Evolutionary conservation across 2,797 vertebrate species (phyloP).

Genomic region (Steatocranus sp.): DNA sequence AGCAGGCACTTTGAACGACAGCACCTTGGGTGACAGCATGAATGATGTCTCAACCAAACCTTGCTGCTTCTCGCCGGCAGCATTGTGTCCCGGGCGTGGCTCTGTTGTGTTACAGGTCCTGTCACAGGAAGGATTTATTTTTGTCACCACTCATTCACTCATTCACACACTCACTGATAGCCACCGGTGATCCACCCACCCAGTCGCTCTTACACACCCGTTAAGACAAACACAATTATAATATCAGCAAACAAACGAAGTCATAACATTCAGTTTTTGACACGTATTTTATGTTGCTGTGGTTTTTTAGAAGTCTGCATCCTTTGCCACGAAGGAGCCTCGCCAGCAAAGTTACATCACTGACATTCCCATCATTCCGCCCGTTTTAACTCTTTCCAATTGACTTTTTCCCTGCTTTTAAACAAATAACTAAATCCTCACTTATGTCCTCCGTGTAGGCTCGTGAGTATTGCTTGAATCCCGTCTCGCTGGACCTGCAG

Average conservation of each 20-base stretch:
- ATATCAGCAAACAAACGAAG: neutral
- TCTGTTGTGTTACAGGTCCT: neutral
- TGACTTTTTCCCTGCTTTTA: slow-evolving; percentile 39
- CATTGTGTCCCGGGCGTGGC: slow-evolving; percentile 54
- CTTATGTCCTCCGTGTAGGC: neutral
- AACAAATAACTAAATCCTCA: slow-evolving; percentile 13
- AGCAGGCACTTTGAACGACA: neutral
- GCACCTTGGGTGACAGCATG: slow-evolving; percentile 4
- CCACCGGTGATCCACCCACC: slow-evolving; percentile 9
- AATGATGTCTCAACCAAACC: slow-evolving; percentile 17
- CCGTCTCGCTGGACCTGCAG: neutral
- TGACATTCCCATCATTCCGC: slow-evolving; percentile 75
- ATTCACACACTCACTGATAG: neutral
- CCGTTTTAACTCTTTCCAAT: slow-evolving; percentile 53
- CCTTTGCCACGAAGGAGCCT: slow-evolving; percentile 33
- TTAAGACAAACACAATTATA: neutral
- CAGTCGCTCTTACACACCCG: neutral
- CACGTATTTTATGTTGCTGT: neutral
- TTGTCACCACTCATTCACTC: neutral
- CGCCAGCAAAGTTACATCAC: slow-evolving; percentile 51
- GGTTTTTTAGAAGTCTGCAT: neutral
- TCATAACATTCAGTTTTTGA: neutral
- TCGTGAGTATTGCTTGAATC: neutral
- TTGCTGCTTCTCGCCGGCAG: neutral
- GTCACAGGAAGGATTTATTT: slow-evolving; percentile 12